A percentile compares a stretch with the other conserved stretches of the same genome.
These are phyloP conservation scores for Salvelinus sp. DNA, from an alignment of 2,113 vertebrate genomes.

Conservation along the genomic window DNA sequence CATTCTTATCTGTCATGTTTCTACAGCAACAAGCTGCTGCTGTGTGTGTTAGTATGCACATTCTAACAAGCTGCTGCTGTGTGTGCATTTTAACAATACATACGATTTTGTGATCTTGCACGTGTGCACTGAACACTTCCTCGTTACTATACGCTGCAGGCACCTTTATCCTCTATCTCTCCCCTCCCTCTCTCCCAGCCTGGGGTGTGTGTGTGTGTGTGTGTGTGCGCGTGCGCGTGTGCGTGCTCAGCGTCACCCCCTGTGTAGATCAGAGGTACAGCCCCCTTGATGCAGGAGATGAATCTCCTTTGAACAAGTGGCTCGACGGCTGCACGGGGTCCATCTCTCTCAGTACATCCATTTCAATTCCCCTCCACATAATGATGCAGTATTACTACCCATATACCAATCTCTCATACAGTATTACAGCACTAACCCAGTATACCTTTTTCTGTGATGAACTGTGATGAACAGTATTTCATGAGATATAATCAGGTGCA, in stretches of 20 bases:
- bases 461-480: no score
- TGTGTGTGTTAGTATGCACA: no score
- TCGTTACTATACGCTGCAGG: background rate
- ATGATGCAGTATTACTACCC: background rate
- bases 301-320: background rate
- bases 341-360: background rate
- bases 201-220: background rate
- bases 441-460: background rate
- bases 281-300: conserved; percentile 17
- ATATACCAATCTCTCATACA: conserved; percentile 16
- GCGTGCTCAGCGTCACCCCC: conserved; percentile 12
- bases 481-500: conserved; percentile 42
- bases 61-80: no score
- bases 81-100: background rate
- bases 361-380: background rate
- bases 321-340: background rate
- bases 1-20: no score
- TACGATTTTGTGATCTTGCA: no score
- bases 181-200: background rate
- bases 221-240: background rate
- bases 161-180: background rate
- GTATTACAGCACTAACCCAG: background rate
- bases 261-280: conserved; percentile 40
- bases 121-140: background rate
- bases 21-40: no score